Conservation (phyloP, 2,888 invertebrate genomes). For the Thymelicus acteon region DNA sequence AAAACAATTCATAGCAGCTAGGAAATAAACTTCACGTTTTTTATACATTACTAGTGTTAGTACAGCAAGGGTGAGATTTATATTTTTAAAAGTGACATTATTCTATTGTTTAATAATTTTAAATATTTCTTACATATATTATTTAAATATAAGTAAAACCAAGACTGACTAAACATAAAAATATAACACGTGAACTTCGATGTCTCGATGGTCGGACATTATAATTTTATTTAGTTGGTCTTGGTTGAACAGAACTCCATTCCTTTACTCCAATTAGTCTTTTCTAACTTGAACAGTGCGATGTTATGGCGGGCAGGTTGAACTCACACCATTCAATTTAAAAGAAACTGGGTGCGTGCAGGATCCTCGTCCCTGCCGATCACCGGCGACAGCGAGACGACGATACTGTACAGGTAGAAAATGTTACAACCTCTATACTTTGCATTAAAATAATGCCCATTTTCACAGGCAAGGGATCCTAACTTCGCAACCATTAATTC, state of each 20-base stretch:
- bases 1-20: conserved; percentile 71
- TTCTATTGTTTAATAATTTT: conserved; percentile 35
- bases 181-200: conserved; percentile 61
- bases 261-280: conserved; percentile 82
- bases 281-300: conserved; percentile 84
- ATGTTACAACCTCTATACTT: conserved; percentile 94
- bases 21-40: conserved; percentile 44
- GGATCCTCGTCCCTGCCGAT: conserved; percentile 69
- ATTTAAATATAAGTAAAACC: conserved; percentile 70
- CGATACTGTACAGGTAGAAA: conserved; percentile 79
- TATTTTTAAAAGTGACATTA: conserved; percentile 50
- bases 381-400: conserved; percentile 61
- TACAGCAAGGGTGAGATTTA: conserved; percentile 55
- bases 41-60: conserved; percentile 39
- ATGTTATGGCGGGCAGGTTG: conserved; percentile 69
- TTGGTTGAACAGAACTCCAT: conserved; percentile 85
- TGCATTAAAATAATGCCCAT: conserved; percentile 96
- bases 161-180: conserved; percentile 85
- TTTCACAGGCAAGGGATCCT: conserved; percentile 88
- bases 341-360: conserved; percentile 82
- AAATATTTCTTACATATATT: conserved; percentile 27
- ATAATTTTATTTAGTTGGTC: conserved; percentile 82
- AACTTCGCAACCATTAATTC: conserved; percentile 78
- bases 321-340: conserved; percentile 83
- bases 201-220: conserved; percentile 64